Conservation (phyloP, 2,888 invertebrate genomes). For the Corbicula japonica region DNA sequence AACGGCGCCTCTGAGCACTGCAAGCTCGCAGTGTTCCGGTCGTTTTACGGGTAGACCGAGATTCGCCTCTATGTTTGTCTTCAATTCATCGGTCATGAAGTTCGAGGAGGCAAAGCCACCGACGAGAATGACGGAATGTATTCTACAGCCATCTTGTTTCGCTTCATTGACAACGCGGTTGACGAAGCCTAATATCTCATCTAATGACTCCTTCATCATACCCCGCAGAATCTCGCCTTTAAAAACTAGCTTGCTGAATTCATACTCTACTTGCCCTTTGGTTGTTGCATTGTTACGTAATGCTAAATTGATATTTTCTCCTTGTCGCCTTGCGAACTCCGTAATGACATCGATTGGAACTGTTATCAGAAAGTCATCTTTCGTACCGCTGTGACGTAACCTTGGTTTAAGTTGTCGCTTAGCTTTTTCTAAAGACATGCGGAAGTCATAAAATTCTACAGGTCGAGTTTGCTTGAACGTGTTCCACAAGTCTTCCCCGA, state of each 20-base stretch:
- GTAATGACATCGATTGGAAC: slow-evolving; percentile 6
- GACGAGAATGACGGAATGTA: slow-evolving; percentile 20
- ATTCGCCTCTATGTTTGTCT: not conserved
- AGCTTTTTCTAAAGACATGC: slow-evolving; percentile 33
- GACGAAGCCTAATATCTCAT: slow-evolving; percentile 8
- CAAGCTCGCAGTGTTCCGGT: slow-evolving; percentile 6
- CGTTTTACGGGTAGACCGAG: slow-evolving; percentile 10
- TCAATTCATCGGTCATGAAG: slow-evolving; percentile 16
- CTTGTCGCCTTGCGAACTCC: not conserved
- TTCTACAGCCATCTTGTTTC: not conserved
- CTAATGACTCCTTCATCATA: slow-evolving; percentile 27
- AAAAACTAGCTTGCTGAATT: slow-evolving; percentile 23
- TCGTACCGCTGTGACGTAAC: slow-evolving; percentile 1
- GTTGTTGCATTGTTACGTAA: not conserved
- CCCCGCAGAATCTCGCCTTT: slow-evolving; percentile 16
- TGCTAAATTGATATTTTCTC: not conserved
- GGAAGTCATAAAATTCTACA: slow-evolving; percentile 33
- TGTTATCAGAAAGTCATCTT: slow-evolving; percentile 11
- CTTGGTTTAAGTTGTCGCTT: slow-evolving; percentile 5
- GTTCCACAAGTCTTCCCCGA: slow-evolving; percentile 12
- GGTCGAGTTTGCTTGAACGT: not conserved
- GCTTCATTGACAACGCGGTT: slow-evolving; percentile 1
- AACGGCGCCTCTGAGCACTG: slow-evolving; percentile 16
- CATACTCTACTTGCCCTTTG: slow-evolving; percentile 17
- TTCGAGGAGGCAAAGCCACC: slow-evolving; percentile 23